Evolutionary conservation across 2,888 invertebrate species (phyloP).

Genomic region (Microctonus aethiopoides): DNA sequence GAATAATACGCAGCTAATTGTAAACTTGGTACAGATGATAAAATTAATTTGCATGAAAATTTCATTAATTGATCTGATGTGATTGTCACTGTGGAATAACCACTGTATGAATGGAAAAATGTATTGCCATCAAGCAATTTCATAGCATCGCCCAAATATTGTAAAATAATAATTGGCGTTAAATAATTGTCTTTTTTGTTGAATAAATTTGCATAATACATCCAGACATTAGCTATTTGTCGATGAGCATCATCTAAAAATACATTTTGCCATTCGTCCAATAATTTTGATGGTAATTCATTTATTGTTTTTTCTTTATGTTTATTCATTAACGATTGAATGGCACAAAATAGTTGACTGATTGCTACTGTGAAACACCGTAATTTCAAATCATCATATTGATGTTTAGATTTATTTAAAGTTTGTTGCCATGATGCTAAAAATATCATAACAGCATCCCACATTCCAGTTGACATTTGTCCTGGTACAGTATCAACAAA

Average conservation of each 20-base stretch:
- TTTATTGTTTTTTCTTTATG: slow-evolving; percentile 62
- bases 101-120: slow-evolving; percentile 46
- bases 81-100: slow-evolving; percentile 27
- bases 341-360: slow-evolving; percentile 69
- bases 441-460: slow-evolving; percentile 82
- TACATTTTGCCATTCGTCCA: slow-evolving; percentile 82
- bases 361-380: slow-evolving; percentile 68
- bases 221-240: slow-evolving; percentile 70
- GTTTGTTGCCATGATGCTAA: slow-evolving; percentile 76
- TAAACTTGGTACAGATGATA: slow-evolving; percentile 63
- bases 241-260: slow-evolving; percentile 75
- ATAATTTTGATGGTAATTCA: slow-evolving; percentile 62
- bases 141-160: slow-evolving; percentile 57
- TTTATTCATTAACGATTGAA: slow-evolving; percentile 67
- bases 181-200: slow-evolving; percentile 47
- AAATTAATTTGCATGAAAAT: slow-evolving; percentile 63
- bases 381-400: slow-evolving; percentile 70
- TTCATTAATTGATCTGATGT: slow-evolving; percentile 54
- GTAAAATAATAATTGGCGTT: slow-evolving; percentile 48
- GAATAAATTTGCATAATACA: slow-evolving; percentile 59
- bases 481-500: slow-evolving; percentile 49
- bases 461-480: slow-evolving; percentile 69
- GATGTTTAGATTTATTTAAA: slow-evolving; percentile 63
- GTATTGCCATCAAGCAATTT: slow-evolving; percentile 50
- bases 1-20: slow-evolving; percentile 69